A percentile compares a stretch with the other conserved stretches of the same genome.
phyloP scores from a whole-genome alignment of 2,888 invertebrate genomes.

The Podabrus alpinus region DNA sequence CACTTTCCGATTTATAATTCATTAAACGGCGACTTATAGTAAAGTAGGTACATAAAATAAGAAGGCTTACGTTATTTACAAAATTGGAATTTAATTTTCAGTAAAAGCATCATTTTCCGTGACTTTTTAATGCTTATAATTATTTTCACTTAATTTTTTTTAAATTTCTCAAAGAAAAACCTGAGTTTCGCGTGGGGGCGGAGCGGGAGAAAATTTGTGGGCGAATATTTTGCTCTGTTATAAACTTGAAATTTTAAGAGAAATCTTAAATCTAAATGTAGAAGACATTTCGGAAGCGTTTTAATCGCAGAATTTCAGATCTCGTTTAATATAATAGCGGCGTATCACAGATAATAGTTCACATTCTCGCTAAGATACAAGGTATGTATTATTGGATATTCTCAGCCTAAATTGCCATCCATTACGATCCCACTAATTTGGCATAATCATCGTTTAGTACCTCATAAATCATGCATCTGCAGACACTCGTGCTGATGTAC shows the following conservation, averaged over 20 bases:
- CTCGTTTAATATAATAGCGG: slow-evolving; percentile 30
- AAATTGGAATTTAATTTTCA: background rate
- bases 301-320: slow-evolving; percentile 30
- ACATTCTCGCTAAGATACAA: slow-evolving; percentile 33
- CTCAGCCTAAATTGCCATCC: slow-evolving; percentile 45
- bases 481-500: slow-evolving; percentile 49
- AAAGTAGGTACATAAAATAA: slow-evolving; percentile 22
- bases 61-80: slow-evolving; percentile 14
- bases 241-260: background rate
- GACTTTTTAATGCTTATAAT: background rate
- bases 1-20: slow-evolving; percentile 47
- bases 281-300: slow-evolving; percentile 25
- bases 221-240: background rate
- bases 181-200: background rate
- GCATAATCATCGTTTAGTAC: slow-evolving; percentile 53
- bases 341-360: slow-evolving; percentile 31
- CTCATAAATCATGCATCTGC: slow-evolving; percentile 49
- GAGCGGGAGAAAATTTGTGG: background rate
- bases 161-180: background rate
- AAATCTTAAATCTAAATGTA: slow-evolving; percentile 3
- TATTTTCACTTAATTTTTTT: background rate
- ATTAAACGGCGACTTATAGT: slow-evolving; percentile 31
- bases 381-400: slow-evolving; percentile 40
- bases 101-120: background rate
- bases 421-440: slow-evolving; percentile 51